Evolutionary conservation across 2,113 vertebrate genomes (phyloP).

Genomic region (Tenrec ecaudatus): DNA sequence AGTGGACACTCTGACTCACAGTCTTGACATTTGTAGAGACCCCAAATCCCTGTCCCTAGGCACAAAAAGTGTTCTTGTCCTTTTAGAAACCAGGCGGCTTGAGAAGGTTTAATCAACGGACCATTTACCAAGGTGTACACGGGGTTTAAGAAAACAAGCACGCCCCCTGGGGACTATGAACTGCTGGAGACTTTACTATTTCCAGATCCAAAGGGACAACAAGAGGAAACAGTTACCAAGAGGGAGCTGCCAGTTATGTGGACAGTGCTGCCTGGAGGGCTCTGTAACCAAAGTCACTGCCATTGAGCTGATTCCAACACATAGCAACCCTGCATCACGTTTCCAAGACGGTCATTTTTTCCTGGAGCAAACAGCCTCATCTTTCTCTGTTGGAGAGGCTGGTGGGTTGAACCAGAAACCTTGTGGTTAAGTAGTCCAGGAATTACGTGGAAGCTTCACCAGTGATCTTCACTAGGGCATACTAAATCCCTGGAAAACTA

Average conservation of each 20-base stretch:
- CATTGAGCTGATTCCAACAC: too few species aligned
- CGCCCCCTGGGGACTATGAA: neutral
- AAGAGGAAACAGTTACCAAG: neutral
- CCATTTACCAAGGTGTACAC: neutral
- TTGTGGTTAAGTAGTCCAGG: too few species aligned
- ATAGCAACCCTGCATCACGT: too few species aligned
- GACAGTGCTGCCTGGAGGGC: neutral
- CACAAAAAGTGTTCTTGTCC: neutral
- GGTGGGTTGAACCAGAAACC: too few species aligned
- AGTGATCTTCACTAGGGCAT: neutral
- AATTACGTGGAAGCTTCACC: too few species aligned
- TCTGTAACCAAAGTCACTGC: neutral
- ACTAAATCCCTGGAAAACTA: neutral
- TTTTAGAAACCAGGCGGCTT: slow-evolving; percentile 50
- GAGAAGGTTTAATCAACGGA: slow-evolving; percentile 13
- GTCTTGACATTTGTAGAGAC: slow-evolving; percentile 28
- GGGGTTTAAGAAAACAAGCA: slow-evolving; percentile 46
- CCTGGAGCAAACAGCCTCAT: too few species aligned
- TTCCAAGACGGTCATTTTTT: too few species aligned
- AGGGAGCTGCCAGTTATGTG: neutral
- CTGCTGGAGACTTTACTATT: neutral
- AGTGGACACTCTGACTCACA: neutral
- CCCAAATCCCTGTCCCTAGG: neutral
- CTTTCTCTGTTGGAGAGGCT: too few species aligned
- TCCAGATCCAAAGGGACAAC: neutral